These are phyloP conservation scores for Iguana delicatissima DNA, from an alignment of 2,797 vertebrate species.

Conservation along the genomic window DNA sequence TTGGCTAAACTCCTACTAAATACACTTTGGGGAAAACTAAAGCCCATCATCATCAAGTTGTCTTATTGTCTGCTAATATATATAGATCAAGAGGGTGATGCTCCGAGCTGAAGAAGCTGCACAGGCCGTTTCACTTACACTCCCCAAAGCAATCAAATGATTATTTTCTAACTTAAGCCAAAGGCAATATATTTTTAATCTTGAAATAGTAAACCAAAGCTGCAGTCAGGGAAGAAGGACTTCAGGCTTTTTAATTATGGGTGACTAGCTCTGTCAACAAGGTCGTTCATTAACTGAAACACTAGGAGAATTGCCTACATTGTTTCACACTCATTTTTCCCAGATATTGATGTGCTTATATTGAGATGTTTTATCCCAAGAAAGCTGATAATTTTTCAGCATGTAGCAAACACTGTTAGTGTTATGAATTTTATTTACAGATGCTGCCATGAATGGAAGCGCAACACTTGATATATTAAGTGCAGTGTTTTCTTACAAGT, in stretches of 20 bases:
- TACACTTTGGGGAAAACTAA: not conserved
- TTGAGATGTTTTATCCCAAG: conserved; percentile 42
- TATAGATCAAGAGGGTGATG: not conserved
- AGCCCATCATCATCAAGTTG: not conserved
- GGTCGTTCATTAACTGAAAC: conserved; percentile 57
- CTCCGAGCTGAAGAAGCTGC: conserved; percentile 20
- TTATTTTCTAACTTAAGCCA: conserved; percentile 34
- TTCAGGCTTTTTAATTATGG: conserved; percentile 37
- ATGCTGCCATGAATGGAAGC: not conserved
- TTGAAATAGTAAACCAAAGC: not conserved
- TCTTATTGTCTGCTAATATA: conserved; percentile 21
- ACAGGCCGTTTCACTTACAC: conserved; percentile 20
- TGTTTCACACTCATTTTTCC: conserved; percentile 32
- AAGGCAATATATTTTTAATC: not conserved
- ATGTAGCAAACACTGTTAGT: not conserved
- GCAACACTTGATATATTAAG: not conserved
- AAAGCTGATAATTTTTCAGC: conserved; percentile 17
- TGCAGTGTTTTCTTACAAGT: not conserved
- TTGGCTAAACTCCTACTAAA: conserved; percentile 30
- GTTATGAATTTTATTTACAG: not conserved
- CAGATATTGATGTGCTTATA: conserved; percentile 54
- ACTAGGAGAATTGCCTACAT: conserved; percentile 22
- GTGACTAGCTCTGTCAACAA: conserved; percentile 47
- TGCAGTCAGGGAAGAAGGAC: conserved; percentile 31
- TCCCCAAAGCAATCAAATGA: conserved; percentile 37